Conservation (phyloP, 2,113 vertebrate genomes). For the Dunckerocampus dactyliophorus region DNA sequence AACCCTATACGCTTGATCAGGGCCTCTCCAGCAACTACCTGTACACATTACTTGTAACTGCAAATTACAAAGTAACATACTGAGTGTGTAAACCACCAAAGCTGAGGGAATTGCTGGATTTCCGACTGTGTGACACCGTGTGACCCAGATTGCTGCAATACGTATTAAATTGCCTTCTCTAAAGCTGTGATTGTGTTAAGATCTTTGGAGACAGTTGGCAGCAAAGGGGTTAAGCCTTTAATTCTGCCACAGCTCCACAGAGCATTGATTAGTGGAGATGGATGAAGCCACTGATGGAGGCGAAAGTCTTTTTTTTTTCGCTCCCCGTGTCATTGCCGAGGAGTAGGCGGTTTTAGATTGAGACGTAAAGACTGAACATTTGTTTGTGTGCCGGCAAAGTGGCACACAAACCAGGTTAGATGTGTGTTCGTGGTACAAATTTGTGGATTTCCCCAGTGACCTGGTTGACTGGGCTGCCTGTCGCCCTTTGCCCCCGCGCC, state of each 20-base stretch:
- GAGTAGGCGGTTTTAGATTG: conserved; percentile 18
- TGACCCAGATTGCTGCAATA: conserved; percentile 1
- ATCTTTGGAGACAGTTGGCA: conserved; percentile 34
- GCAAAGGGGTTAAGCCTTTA: conserved; percentile 55
- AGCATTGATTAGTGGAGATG: conserved; percentile 51
- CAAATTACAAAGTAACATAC: not conserved
- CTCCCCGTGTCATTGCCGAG: conserved; percentile 7
- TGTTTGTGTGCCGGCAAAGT: not conserved
- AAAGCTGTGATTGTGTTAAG: conserved; percentile 18
- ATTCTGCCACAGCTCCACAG: conserved; percentile 46
- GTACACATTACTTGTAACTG: not conserved
- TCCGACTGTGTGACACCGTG: not conserved
- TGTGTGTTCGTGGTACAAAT: not conserved
- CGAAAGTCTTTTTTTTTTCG: conserved; percentile 1
- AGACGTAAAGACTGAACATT: conserved; percentile 1
- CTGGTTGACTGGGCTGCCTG: not conserved
- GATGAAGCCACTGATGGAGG: conserved; percentile 37
- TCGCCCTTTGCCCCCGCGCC: not conserved
- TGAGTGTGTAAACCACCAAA: not conserved
- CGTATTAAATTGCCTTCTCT: conserved; percentile 3
- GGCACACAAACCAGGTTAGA: no score
- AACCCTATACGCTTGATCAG: no score
- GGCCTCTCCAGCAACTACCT: not conserved
- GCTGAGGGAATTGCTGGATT: not conserved
- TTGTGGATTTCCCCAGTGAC: not conserved